phyloP scores from a whole-genome alignment of 2,888 invertebrate genomes.

The Leuctra nigra region DNA sequence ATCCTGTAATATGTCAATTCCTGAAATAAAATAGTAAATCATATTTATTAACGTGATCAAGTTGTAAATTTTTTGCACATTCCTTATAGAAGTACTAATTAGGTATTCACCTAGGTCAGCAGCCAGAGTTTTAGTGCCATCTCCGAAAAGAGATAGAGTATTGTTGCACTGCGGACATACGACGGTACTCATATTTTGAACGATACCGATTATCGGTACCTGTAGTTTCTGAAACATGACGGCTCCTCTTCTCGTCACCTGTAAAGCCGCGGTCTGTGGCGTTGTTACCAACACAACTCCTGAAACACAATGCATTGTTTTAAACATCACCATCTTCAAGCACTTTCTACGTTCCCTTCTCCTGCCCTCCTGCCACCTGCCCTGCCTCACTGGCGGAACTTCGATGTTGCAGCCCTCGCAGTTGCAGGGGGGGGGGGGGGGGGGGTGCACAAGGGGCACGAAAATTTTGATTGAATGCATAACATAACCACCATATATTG shows the following conservation, averaged over 20 bases:
- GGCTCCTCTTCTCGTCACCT: constrained; percentile 79
- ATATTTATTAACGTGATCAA: too few species aligned
- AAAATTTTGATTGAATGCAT: too few species aligned
- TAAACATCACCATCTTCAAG: too few species aligned
- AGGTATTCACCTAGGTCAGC: constrained; percentile 48
- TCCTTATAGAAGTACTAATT: neutral
- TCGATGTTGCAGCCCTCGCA: too few species aligned
- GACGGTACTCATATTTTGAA: constrained; percentile 84
- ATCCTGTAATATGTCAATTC: constrained; percentile 56
- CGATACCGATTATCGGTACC: constrained; percentile 78
- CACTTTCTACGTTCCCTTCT: too few species aligned
- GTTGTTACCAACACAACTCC: constrained; percentile 88
- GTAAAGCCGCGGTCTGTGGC: constrained; percentile 80
- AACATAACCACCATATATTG: too few species aligned
- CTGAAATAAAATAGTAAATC: constrained; percentile 35
- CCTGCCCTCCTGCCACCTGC: too few species aligned
- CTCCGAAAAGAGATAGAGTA: constrained; percentile 66
- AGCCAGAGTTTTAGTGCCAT: constrained; percentile 54
- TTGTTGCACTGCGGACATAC: constrained; percentile 70
- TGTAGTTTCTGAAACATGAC: constrained; percentile 81
- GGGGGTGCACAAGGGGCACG: too few species aligned
- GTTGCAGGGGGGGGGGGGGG: too few species aligned
- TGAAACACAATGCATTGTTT: constrained; percentile 39
- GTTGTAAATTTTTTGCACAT: neutral
- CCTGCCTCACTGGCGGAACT: too few species aligned